These are phyloP conservation scores for Eleutherodactylus coqui DNA, from an alignment of 2,797 vertebrate species.

Conservation along the genomic window DNA sequence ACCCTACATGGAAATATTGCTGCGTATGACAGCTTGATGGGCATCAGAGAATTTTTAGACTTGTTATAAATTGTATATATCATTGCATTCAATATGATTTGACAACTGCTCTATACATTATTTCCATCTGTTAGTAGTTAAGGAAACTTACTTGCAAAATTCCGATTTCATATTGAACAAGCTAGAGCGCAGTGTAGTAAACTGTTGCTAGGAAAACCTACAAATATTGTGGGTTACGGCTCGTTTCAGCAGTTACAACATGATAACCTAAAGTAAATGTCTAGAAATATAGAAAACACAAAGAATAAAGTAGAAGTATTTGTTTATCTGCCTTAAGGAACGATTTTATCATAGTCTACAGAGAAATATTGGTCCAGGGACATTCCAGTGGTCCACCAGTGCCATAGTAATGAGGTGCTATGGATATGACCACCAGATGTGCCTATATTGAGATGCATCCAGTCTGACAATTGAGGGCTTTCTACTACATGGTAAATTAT, in stretches of 20 bases:
- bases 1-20: too few relatives aligned
- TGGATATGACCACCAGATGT: background rate
- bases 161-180: background rate
- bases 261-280: background rate
- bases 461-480: background rate
- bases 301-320: background rate
- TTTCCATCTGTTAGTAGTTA: background rate
- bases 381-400: background rate
- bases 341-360: background rate
- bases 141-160: conserved; percentile 15
- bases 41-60: too few relatives aligned
- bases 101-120: background rate
- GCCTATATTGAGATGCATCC: background rate
- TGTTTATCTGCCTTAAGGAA: background rate
- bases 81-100: too few relatives aligned
- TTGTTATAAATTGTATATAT: too few relatives aligned
- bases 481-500: too few relatives aligned
- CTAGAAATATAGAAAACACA: background rate
- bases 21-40: too few relatives aligned
- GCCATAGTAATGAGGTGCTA: background rate
- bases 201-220: background rate
- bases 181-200: background rate
- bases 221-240: background rate
- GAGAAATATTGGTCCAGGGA: background rate
- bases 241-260: too few relatives aligned